A percentile compares a stretch with the other conserved stretches of the same genome.
Conservation (phyloP, 2,797 vertebrate species). For the Dryobates pubescens region DNA sequence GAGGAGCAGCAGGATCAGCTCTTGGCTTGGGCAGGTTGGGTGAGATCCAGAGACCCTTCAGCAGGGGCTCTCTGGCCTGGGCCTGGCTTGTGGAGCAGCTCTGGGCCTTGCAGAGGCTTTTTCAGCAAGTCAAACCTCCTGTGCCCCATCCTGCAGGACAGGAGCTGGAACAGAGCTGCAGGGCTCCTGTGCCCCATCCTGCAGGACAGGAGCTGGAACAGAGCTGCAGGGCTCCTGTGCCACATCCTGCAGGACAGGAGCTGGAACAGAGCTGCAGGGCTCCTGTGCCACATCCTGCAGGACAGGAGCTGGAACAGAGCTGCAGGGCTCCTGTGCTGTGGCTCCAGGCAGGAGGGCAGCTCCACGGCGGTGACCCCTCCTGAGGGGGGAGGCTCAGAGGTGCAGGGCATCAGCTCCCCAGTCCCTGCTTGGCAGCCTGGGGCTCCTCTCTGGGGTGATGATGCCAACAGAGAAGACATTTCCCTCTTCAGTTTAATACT, state of each 20-base stretch:
- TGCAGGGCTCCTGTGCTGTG: background rate
- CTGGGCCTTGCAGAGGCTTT: fast-evolving
- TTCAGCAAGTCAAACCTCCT: fast-evolving
- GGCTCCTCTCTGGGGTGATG: background rate
- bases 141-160: background rate
- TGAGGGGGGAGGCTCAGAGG: background rate
- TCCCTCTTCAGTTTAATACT: background rate
- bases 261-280: background rate
- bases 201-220: background rate
- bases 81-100: background rate
- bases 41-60: fast-evolving
- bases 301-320: background rate
- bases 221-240: background rate
- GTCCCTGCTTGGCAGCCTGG: background rate
- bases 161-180: background rate
- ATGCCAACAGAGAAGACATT: background rate
- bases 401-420: background rate
- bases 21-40: background rate
- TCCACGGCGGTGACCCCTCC: background rate
- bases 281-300: background rate
- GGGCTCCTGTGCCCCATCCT: background rate
- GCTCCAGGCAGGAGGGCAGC: fast-evolving
- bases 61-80: background rate
- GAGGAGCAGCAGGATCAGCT: background rate
- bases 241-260: background rate